These are phyloP conservation scores for Tympanoctomys barrerae DNA, from an alignment of 2,797 vertebrate species.

Conservation along the genomic window DNA sequence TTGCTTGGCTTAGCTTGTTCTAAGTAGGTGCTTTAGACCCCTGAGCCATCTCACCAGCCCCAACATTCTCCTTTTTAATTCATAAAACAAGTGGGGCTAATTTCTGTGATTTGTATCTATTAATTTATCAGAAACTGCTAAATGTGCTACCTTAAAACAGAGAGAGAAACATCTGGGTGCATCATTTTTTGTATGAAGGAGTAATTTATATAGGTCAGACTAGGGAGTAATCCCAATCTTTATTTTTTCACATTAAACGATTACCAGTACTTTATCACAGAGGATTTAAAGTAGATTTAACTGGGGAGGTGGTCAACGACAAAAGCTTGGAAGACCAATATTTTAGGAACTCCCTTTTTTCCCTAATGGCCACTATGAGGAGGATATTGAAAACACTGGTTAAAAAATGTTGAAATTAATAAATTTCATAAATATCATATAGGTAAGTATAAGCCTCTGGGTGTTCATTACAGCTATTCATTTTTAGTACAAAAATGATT, in stretches of 20 bases:
- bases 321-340: not conserved
- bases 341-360: not conserved
- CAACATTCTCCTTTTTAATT: not conserved
- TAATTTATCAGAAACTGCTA: constrained; percentile 50
- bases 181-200: constrained; percentile 1
- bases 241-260: not conserved
- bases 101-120: not conserved
- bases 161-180: not conserved
- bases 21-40: too few species aligned
- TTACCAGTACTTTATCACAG: not conserved
- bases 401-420: not conserved
- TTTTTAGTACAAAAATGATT: constrained; percentile 56
- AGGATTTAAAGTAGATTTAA: constrained; percentile 25
- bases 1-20: too few species aligned
- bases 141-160: not conserved
- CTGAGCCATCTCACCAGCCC: too few species aligned
- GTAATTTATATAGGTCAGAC: not conserved
- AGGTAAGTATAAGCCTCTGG: constrained; percentile 44
- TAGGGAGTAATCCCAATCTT: not conserved
- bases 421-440: constrained; percentile 21
- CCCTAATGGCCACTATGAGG: not conserved
- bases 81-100: not conserved
- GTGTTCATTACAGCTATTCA: constrained; percentile 1
- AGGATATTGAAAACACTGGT: not conserved
- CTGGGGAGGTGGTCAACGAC: not conserved